Evolutionary conservation across 2,113 vertebrate species (phyloP), one percentile per base, ranked within the genome.

Genomic region (Sclerurus mexicanus): DNA sequence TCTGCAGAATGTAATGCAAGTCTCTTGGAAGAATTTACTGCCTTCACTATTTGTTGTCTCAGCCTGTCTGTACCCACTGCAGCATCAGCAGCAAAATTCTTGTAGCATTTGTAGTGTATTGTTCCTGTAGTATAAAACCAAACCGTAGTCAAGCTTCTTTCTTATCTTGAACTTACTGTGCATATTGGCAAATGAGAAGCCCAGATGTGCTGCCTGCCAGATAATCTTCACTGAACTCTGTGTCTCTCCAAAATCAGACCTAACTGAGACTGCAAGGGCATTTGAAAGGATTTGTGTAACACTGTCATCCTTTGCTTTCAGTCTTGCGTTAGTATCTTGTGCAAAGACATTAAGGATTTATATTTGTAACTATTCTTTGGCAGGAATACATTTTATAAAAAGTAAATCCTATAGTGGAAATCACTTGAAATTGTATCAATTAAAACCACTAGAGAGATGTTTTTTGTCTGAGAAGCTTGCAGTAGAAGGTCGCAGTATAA

Each of bases 21-120:
- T 73, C 4, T 87, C 15, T 91, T 37, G 33, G 37, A 87, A 80
- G 24, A 85, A 49, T 73, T 42, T 77, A 0, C 62, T 10, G 37
- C 33, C 6, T 35, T 49, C 5, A 24, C 2, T 74, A 22, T 74
- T 95, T 87, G 40, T n/a, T 75, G 10, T 42, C 49, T 71, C 67
- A 42, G 14, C 11, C 25, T 83, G 6, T 35, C 1, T 0, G 2
- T 80, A 63, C 27, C 7, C 16, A 24, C 25, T 0, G 1, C 0
- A 2, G 25, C 16, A 30, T 18, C 46, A 79, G 14, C 44, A 79
- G 9, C 31, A 89, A 58, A 33, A 58, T 78, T 72, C n/a, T 89
- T 28, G 5, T 49, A 52, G 62, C 27, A 33, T 22, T 3, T 31
- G 9, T 35, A 28, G 5, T 49, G 13, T 73, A 11, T 37, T 71